Conservation (phyloP, 2,797 vertebrate genomes). For the Xiphophorus birchmanni region DNA sequence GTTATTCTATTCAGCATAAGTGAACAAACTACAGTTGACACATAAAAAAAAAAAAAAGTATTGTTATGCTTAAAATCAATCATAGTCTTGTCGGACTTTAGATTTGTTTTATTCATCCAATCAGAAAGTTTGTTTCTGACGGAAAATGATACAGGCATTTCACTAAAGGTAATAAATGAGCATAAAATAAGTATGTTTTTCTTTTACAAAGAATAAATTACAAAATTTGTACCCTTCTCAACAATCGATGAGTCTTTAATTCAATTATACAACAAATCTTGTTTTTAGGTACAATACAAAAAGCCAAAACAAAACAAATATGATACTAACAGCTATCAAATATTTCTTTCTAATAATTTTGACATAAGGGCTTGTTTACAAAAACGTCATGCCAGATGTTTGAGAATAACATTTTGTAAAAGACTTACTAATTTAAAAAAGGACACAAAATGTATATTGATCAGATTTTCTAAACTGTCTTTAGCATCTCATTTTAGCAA, state of each 20-base stretch:
- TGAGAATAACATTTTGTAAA: not conserved
- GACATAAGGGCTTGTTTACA: not conserved
- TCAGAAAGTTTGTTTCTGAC: not conserved
- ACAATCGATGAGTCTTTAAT: not conserved
- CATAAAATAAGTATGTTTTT: not conserved
- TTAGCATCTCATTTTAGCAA: not conserved
- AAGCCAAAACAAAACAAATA: not conserved
- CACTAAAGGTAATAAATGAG: not conserved
- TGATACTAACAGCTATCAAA: not conserved
- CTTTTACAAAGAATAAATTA: not conserved
- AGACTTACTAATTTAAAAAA: not conserved
- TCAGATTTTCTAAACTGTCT: not conserved
- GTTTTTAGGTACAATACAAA: not conserved
- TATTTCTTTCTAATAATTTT: not conserved
- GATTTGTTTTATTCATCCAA: not conserved
- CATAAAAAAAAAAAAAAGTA: not conserved
- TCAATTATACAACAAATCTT: not conserved
- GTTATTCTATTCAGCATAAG: not conserved
- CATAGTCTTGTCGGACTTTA: not conserved
- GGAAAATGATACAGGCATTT: not conserved
- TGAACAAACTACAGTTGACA: not conserved
- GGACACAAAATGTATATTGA: not conserved
- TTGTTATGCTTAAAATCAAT: not conserved
- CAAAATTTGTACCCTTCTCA: not conserved
- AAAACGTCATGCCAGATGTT: not conserved